phyloP scores from a whole-genome alignment of 2,113 vertebrate genomes.

The Dipodomys ordii region DNA sequence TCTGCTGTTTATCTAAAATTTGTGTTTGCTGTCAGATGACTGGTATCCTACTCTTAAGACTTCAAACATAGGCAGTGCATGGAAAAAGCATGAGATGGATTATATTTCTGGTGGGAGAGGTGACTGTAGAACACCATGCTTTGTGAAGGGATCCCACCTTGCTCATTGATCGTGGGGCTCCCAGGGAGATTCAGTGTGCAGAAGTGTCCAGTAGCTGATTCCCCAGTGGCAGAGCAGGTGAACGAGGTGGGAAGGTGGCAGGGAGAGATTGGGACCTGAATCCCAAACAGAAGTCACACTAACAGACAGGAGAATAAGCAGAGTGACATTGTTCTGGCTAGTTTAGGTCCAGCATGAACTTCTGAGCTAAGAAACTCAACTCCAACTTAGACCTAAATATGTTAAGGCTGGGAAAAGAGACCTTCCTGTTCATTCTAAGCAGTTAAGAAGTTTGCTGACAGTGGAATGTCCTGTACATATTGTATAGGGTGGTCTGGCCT shows the following conservation, averaged over 20 bases:
- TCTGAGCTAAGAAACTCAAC: constrained; percentile 27
- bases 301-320: neutral
- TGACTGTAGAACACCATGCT: neutral
- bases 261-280: neutral
- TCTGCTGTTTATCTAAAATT: neutral
- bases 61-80: neutral
- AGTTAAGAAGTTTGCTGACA: neutral
- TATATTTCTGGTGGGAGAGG: neutral
- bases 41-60: neutral
- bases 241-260: no score
- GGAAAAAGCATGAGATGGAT: neutral
- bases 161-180: neutral
- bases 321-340: neutral
- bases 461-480: neutral
- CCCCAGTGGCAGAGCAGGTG: no score
- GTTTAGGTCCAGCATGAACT: neutral
- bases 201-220: neutral
- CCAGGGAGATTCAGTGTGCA: neutral
- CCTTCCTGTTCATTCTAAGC: neutral
- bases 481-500: neutral
- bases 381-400: neutral
- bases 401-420: neutral
- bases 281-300: neutral
- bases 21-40: neutral
- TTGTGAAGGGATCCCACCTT: neutral